phyloP scores from a whole-genome alignment of 2,888 invertebrate genomes.

The Dryocosmus kuriphilus region DNA sequence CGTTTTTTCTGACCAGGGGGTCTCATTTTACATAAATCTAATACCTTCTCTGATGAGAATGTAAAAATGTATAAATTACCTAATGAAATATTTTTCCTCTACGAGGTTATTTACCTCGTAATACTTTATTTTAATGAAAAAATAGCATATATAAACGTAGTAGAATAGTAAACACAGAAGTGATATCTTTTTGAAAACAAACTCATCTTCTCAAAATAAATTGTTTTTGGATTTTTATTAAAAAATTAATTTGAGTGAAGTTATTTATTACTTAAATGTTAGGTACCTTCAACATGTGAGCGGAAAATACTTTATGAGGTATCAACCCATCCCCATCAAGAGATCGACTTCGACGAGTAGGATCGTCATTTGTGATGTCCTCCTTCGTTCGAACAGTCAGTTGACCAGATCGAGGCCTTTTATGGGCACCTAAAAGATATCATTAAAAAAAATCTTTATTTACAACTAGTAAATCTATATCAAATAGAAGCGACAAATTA shows the following conservation, averaged over 20 bases:
- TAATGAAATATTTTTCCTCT: too few species aligned
- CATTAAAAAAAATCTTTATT: too few species aligned
- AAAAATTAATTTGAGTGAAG: background rate
- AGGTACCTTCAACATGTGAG: background rate
- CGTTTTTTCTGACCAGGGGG: too few species aligned
- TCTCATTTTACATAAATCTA: too few species aligned
- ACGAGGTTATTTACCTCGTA: too few species aligned
- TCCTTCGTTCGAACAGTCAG: slow-evolving; percentile 45
- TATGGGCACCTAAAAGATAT: slow-evolving; percentile 51
- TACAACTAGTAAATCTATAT: too few species aligned
- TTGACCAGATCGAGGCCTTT: slow-evolving; percentile 48
- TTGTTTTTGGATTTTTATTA: background rate
- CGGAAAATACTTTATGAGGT: slow-evolving; percentile 44
- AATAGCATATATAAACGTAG: too few species aligned
- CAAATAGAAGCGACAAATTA: too few species aligned
- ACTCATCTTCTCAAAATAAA: background rate
- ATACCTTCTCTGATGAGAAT: too few species aligned
- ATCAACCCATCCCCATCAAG: slow-evolving; percentile 66
- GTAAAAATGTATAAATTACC: too few species aligned
- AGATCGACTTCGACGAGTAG: slow-evolving; percentile 67
- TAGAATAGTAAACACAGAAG: too few species aligned
- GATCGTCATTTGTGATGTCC: slow-evolving; percentile 55
- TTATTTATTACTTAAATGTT: background rate
- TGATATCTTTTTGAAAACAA: background rate
- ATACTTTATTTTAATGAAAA: too few species aligned